Evolutionary conservation across 1,140 invertebrate genomes (phyloP).

Genomic region (Hydropsyche tenuis): DNA sequence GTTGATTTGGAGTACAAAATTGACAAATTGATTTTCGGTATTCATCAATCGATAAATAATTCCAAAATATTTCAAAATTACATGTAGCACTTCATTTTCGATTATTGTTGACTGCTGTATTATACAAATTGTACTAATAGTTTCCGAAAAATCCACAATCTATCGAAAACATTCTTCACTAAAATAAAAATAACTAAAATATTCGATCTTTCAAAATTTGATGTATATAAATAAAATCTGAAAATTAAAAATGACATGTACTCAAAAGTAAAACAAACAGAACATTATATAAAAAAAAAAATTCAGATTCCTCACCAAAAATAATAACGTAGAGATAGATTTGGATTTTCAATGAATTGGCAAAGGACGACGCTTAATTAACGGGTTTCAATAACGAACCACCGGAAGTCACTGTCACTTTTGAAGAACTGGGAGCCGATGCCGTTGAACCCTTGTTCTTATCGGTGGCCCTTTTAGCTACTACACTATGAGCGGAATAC

Average conservation of each 20-base stretch:
- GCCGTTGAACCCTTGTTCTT: slow-evolving; percentile 56
- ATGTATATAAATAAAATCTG: slow-evolving; percentile 7
- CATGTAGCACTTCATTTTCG: slow-evolving; percentile 25
- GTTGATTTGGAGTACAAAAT: slow-evolving; percentile 3
- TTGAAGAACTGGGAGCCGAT: slow-evolving; percentile 27
- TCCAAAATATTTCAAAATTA: slow-evolving; percentile 2
- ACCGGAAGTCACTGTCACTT: slow-evolving; percentile 55
- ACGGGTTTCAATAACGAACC: slow-evolving; percentile 46
- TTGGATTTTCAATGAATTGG: not conserved
- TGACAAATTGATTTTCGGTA: slow-evolving; percentile 16
- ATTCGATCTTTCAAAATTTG: not conserved
- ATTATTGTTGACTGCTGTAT: slow-evolving; percentile 23
- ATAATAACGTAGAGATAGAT: not conserved
- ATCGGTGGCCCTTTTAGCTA: slow-evolving; percentile 80
- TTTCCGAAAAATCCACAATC: slow-evolving; percentile 27
- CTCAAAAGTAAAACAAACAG: not conserved
- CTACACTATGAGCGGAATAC: slow-evolving; percentile 88
- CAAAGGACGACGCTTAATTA: slow-evolving; percentile 11
- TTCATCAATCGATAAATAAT: not conserved
- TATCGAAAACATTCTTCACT: not conserved
- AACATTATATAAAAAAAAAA: not conserved
- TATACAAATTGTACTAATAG: slow-evolving; percentile 38
- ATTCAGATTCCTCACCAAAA: not conserved
- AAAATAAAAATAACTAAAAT: not conserved
- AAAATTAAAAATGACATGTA: not conserved